Evolutionary conservation across 2,113 vertebrate genomes (phyloP).

Genomic region (Myxocyprinus asiaticus): DNA sequence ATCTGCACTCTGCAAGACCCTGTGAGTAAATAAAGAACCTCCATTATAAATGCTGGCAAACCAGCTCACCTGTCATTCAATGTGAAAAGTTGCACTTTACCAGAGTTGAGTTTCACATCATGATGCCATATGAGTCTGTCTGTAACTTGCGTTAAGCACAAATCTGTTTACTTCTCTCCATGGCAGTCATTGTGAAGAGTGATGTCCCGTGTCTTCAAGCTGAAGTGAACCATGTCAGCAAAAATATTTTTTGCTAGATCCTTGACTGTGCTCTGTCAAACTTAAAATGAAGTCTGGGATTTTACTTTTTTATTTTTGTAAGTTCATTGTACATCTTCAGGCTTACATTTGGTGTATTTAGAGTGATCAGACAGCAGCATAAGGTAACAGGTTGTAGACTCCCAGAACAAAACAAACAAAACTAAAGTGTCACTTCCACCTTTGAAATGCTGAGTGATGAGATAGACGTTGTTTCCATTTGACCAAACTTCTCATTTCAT

Average conservation of each 20-base stretch:
- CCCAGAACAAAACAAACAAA: neutral
- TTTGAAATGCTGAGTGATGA: neutral
- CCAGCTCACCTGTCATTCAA: neutral
- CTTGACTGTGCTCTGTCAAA: neutral
- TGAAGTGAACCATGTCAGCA: neutral
- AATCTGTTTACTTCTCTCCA: neutral
- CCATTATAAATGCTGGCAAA: neutral
- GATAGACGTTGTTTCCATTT: neutral
- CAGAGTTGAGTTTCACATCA: neutral
- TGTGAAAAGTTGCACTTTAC: neutral
- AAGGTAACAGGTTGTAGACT: neutral
- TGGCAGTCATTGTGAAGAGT: neutral
- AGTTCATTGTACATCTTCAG: no score
- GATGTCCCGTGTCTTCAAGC: neutral
- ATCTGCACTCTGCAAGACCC: neutral
- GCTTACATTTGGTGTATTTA: no score
- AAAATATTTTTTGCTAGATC: neutral
- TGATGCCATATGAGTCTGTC: neutral
- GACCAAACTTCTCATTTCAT: neutral
- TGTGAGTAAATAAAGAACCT: neutral
- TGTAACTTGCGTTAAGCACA: neutral
- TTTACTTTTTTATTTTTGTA: neutral
- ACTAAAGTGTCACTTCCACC: neutral
- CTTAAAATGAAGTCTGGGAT: neutral
- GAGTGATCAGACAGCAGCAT: neutral